phyloP scores from a whole-genome alignment of 2,888 invertebrate genomes.

The Morinoia aosen region DNA sequence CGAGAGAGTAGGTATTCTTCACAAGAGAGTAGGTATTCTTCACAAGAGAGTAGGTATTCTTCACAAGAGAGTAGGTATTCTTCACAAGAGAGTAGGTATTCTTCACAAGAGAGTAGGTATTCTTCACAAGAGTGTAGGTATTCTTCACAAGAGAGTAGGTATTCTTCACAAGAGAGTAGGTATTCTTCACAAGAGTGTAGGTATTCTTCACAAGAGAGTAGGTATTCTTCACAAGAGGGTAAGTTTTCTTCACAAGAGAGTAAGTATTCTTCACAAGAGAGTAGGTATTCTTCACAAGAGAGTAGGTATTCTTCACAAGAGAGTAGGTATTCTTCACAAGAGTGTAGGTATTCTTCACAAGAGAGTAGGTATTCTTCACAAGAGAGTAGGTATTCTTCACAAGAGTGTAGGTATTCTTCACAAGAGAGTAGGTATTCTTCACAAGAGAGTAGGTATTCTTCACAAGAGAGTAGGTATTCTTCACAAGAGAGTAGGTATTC shows the following conservation, averaged over 20 bases:
- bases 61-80: too few species aligned
- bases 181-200: not conserved
- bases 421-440: not conserved
- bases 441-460: not conserved
- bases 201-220: not conserved
- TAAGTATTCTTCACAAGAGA: not conserved
- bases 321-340: not conserved
- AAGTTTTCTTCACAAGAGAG: too few species aligned
- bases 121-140: too few species aligned
- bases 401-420: too few species aligned
- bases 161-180: not conserved
- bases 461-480: too few species aligned
- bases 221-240: not conserved
- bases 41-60: too few species aligned
- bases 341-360: too few species aligned
- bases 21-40: too few species aligned
- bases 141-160: not conserved
- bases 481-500: not conserved
- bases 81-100: not conserved
- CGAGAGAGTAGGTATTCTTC: too few species aligned
- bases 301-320: not conserved
- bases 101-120: not conserved
- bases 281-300: not conserved
- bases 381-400: not conserved
- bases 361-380: not conserved